phyloP scores from a whole-genome alignment of 2,888 invertebrate species.

The Patella pellucida region DNA sequence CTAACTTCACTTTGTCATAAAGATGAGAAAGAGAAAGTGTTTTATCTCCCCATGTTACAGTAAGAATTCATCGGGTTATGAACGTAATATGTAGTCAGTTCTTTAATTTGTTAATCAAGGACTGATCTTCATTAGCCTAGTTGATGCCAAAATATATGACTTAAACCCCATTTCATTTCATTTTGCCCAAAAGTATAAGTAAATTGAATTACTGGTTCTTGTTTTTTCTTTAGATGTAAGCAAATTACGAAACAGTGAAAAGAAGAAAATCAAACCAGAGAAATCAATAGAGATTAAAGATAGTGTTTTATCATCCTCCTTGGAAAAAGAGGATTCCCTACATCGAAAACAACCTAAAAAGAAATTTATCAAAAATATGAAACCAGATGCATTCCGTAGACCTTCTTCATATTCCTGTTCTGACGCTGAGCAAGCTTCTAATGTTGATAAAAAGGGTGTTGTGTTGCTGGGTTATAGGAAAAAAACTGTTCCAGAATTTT shows the following conservation, averaged over 20 bases:
- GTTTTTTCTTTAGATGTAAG: background rate
- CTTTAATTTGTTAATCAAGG: no score
- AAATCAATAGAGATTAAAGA: constrained; percentile 15
- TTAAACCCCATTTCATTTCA: no score
- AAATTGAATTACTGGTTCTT: no score
- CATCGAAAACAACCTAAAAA: constrained; percentile 32
- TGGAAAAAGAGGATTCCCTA: constrained; percentile 30
- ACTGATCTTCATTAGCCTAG: no score
- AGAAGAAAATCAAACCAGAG: constrained; percentile 16
- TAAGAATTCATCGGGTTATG: no score
- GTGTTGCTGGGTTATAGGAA: constrained; percentile 67
- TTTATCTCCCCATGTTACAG: no score
- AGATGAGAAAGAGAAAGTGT: no score
- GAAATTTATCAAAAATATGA: constrained; percentile 66
- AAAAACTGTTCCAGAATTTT: constrained; percentile 42
- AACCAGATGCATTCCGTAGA: constrained; percentile 65
- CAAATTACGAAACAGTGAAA: background rate
- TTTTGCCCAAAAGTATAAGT: no score
- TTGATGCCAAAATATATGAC: no score
- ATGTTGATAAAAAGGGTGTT: constrained; percentile 44
- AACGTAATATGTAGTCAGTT: no score
- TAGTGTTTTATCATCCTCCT: constrained; percentile 24
- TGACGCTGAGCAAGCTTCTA: constrained; percentile 52
- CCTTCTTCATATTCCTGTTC: constrained; percentile 64
- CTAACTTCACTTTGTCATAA: no score